Evolutionary conservation across 2,113 vertebrate genomes (phyloP), one percentile per base, ranked within the genome.

Genomic region (Ahaetulla prasina): DNA sequence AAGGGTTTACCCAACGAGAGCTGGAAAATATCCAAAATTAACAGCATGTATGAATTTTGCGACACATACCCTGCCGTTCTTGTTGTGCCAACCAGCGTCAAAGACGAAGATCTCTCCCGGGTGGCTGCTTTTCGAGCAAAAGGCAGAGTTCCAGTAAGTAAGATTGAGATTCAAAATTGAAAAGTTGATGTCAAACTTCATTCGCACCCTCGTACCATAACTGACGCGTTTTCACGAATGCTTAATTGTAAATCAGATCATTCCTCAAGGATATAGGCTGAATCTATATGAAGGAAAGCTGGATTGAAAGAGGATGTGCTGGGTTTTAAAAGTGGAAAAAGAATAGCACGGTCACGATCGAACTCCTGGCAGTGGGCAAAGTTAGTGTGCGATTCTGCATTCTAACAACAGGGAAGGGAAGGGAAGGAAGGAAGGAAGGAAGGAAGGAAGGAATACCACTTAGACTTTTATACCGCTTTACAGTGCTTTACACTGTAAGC

Each of bases 1-100:
- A 57, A 99, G 99, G 98, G 99, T 85, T 98, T 99, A 85, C 99
- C 99, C 8, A 99, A 99, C 91, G 99, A 99, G 96, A 99, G 99
- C 95, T 99, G 99, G 99, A 98, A 98, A 95, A 98, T 99, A 97
- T 99, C 98, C 93, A 99, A 98, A 97, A 96, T 99, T 68, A 99
- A 99, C 97, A 98, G 95, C 96, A 98, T 89, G 92, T 99, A 98
- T 80, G 98, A 99, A 91, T 98, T 99, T 92, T 99, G 99, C 92
- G 99, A 99, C 94, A 99, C 99, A 0, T 99, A 99, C 22, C 99
- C 99, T 85, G 97, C 98, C 53, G 3, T 98, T 94, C 97, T 99
- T 93, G 98, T 99, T 86, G 97, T 99, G 94, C 99, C 99, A 96
- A 98, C 98, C 85, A 99, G 98, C 90, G 98, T 99, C 54, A 97